Evolutionary conservation across 1,140 invertebrate genomes (phyloP).

Genomic region (Eulimnadia texana): DNA sequence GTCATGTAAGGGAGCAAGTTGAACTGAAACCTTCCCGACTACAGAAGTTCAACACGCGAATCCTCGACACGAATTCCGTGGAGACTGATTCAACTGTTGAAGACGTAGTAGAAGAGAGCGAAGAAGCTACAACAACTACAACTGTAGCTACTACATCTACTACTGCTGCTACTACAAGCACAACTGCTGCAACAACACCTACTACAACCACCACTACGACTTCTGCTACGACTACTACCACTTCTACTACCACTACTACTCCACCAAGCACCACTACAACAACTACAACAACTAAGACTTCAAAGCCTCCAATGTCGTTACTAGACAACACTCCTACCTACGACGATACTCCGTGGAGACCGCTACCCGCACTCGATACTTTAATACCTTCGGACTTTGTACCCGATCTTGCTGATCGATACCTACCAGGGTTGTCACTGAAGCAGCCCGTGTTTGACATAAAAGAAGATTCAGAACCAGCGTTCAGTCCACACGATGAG

Average conservation of each 20-base stretch:
- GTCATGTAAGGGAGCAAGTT: not conserved
- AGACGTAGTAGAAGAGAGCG: not conserved
- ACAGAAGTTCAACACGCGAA: not conserved
- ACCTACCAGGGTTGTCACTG: not conserved
- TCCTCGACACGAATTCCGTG: not conserved
- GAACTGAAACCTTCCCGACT: not conserved
- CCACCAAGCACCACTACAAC: not conserved
- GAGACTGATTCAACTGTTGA: not conserved
- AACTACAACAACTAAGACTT: not conserved
- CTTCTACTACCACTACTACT: not conserved
- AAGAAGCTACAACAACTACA: too few relatives aligned
- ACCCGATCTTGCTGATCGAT: not conserved
- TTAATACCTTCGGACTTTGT: not conserved
- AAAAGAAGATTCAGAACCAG: not conserved
- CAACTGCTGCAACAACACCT: not conserved
- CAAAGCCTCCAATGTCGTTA: not conserved
- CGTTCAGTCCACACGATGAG: not conserved
- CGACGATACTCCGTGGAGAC: not conserved
- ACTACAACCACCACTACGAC: constrained; percentile 1
- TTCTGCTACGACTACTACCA: not conserved
- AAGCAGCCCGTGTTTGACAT: not conserved
- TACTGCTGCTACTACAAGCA: too few relatives aligned
- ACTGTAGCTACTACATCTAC: too few relatives aligned
- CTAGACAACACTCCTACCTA: not conserved
- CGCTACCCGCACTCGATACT: not conserved